Evolutionary conservation across 2,888 invertebrate genomes (phyloP), one percentile per base, ranked within the genome.

Genomic region (Ligdia adustata): DNA sequence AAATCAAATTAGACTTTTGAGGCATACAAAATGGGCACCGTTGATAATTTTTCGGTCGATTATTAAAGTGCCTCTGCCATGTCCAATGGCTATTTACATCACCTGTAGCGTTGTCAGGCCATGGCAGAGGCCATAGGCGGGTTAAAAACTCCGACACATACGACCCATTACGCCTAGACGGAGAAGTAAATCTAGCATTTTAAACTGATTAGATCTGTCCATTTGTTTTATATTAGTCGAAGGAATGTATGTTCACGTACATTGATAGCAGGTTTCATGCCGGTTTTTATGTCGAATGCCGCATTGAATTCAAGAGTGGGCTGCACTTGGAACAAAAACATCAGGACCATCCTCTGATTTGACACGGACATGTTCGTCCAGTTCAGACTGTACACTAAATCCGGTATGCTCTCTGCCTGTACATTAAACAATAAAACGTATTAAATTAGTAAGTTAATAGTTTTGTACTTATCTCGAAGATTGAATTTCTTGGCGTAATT

Each of bases 241-340:
- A n/a, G n/a, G n/a, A n/a, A n/a, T n/a, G n/a, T n/a, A 22, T 6
- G 4, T 6, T n/a, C 3, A 4, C 22, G 6, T 22, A 22, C 22
- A 22, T 22, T 7, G 3, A 22, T 7, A 6, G 22, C 22, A 6
- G 22, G 22, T 7, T 22, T 6, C 3, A 57, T 61, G 38, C 28
- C 11, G 3, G 22, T 22, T n/a, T 22, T 22, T 4, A 22, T 22
- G 1, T 22, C n/a, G 22, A 22, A 22, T 2, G 22, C 22, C 3
- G 22, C 22, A 2, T 32, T 9, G 14, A 27, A 13, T 4, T 22
- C n/a, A 7, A 18, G 3, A 7, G n/a, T n/a, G 22, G 22, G 22
- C 7, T 22, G 22, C 7, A 22, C 22, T 22, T 22, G 22, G n/a
- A 6, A 22, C 22, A 22, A 22, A 3, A 22, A 6, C 7, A 22